Conservation (phyloP, 2,113 vertebrate genomes). For the Pelvicachromis taeniatus region DNA sequence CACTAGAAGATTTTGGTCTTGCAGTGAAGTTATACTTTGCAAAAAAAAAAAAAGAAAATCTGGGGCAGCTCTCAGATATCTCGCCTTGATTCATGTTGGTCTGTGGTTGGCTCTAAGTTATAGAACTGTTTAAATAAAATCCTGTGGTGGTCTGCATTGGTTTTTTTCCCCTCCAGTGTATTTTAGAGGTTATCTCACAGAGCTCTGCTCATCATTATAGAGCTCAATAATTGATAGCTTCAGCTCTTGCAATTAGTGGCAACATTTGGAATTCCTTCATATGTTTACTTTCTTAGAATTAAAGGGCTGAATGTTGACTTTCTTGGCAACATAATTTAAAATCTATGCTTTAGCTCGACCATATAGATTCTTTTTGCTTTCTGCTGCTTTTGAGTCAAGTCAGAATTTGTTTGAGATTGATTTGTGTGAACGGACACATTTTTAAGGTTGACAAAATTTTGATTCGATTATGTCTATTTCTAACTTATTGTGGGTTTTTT, state of each 20-base stretch:
- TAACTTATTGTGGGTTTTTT: background rate
- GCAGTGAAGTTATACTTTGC: background rate
- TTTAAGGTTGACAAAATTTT: background rate
- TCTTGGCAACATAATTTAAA: background rate
- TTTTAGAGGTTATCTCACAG: constrained; percentile 12
- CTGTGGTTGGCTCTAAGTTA: constrained; percentile 26
- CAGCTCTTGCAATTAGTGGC: constrained; percentile 25
- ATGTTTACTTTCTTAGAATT: constrained; percentile 1
- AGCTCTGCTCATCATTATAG: constrained; percentile 14
- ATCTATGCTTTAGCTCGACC: background rate
- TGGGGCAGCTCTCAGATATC: background rate
- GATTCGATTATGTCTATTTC: background rate
- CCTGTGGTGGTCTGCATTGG: constrained; percentile 3
- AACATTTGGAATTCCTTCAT: constrained; percentile 16
- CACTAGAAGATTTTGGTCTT: background rate
- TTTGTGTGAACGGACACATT: background rate
- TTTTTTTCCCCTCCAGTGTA: background rate
- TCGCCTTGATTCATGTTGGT: background rate
- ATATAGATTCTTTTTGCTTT: background rate
- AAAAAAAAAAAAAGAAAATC: background rate
- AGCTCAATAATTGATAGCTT: constrained; percentile 32
- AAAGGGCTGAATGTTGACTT: background rate
- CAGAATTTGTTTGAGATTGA: background rate
- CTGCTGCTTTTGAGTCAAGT: background rate
- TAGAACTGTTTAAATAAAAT: constrained; percentile 23